Base-by-base conservation (phyloP, 2,113 vertebrate genomes). In the Gambusia holbrooki region DNA sequence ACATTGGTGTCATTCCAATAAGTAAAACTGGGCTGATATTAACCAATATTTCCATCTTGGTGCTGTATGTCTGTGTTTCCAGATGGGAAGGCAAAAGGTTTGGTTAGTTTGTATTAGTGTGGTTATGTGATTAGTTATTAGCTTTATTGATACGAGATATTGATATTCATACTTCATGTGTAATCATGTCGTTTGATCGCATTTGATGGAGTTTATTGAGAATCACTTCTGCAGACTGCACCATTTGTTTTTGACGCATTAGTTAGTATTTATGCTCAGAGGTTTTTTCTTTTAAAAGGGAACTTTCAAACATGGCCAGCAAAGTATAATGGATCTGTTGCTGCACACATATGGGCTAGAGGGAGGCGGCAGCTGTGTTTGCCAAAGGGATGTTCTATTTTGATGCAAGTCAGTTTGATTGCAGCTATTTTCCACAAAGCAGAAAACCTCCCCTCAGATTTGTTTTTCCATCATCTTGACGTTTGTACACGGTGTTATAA, bases 321-420 rank as follows among this genome's bases (percentile, higher is more conserved):
- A 6, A 69, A 69, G 29, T 73, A 45, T 45, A 73, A 77, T 70
- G 32, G 62, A 75, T 79, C 30, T 73, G 81, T 66, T 74, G 61
- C 42, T 37, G 58, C 25, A 4, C 51, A 33, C 58, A 54, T 88
- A 33, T 54, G 19, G 61, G 48, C 61, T 32, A 0, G 32, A 15
- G 37, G 66, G n/a, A 73, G 70, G 58, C 0, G 1, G 72, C 64
- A 66, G 78, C 75, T 77, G 70, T 35, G 63, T 65, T 77, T 75
- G 74, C 66, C 14, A 32, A 66, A 42, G 45, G 63, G 12, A 66
- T 45, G 15, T 69, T 78, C 71, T 69, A 80, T 62, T 35, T 71
- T 83, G 81, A 84, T 60, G 71, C 32, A 66, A 84, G 64, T 76
- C 69, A 74, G 74, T 86, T 78, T 82, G 81, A 87, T 86, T 67